phyloP scores from a whole-genome alignment of 2,888 invertebrate genomes.

The Drosophila eohydei region DNA sequence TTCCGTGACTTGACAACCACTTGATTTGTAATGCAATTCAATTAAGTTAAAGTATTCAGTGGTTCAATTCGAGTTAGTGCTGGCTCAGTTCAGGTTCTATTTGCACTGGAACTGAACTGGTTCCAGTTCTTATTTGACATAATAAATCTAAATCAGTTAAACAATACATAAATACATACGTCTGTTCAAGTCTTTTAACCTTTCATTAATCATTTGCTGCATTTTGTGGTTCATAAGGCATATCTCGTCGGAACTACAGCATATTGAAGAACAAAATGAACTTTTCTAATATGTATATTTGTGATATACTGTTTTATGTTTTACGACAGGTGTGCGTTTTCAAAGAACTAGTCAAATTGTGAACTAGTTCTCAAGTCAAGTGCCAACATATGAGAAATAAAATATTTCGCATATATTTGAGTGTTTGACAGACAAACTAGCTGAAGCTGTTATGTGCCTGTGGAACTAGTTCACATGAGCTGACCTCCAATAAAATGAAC shows the following conservation, averaged over 20 bases:
- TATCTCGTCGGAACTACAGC: not conserved
- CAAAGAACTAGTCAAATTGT: not conserved
- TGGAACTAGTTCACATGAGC: not conserved
- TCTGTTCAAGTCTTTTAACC: not conserved
- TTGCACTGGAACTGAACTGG: not conserved
- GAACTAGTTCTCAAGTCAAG: not conserved
- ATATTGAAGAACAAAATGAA: not conserved
- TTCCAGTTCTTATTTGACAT: not conserved
- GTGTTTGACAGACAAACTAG: not conserved
- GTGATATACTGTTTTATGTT: no score
- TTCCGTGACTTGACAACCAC: no score
- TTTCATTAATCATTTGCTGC: not conserved
- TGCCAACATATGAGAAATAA: not conserved
- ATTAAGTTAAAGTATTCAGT: not conserved
- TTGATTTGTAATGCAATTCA: no score
- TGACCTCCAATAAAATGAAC: slow-evolving; percentile 15
- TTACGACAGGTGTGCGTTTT: no score
- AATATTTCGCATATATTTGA: not conserved
- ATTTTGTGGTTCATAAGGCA: not conserved
- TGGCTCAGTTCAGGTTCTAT: not conserved
- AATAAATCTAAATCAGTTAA: not conserved
- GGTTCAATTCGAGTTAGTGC: not conserved
- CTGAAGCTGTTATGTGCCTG: not conserved
- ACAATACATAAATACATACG: not conserved
- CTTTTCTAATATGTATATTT: no score